Evolutionary conservation across 2,113 vertebrate species (phyloP).

Genomic region (Sterna hirundo): DNA sequence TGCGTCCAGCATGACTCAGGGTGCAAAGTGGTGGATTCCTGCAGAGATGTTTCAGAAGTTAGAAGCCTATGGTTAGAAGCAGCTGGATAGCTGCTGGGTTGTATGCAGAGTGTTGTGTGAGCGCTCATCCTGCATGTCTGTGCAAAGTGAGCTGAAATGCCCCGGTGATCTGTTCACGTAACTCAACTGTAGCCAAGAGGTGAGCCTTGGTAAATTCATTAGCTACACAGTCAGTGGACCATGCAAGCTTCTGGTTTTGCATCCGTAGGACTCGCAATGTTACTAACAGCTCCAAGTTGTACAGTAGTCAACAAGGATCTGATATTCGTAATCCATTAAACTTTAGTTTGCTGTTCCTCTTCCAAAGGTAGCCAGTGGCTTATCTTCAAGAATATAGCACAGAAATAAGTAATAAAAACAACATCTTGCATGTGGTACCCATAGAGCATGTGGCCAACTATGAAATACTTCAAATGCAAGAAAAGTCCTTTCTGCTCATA

Average conservation of each 20-base stretch:
- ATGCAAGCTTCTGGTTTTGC: background rate
- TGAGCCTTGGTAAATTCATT: background rate
- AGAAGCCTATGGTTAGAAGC: background rate
- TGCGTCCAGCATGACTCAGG: background rate
- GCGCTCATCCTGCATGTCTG: rapidly evolving
- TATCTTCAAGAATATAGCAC: background rate
- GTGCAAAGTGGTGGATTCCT: background rate
- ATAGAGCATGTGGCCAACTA: background rate
- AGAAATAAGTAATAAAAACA: background rate
- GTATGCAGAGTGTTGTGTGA: background rate
- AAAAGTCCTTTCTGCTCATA: background rate
- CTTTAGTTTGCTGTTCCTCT: background rate
- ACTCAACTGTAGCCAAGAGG: background rate
- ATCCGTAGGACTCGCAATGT: background rate
- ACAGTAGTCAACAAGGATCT: background rate
- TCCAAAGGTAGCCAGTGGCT: background rate
- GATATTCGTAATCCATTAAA: background rate
- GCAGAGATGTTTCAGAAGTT: background rate
- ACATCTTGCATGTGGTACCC: background rate
- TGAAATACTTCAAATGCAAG: background rate
- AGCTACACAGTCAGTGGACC: background rate
- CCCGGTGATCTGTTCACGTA: background rate
- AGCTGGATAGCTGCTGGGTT: background rate
- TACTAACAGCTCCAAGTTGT: background rate
- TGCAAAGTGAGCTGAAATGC: background rate